Conservation (phyloP, 2,888 invertebrate species). For the Harmothoe impar region DNA sequence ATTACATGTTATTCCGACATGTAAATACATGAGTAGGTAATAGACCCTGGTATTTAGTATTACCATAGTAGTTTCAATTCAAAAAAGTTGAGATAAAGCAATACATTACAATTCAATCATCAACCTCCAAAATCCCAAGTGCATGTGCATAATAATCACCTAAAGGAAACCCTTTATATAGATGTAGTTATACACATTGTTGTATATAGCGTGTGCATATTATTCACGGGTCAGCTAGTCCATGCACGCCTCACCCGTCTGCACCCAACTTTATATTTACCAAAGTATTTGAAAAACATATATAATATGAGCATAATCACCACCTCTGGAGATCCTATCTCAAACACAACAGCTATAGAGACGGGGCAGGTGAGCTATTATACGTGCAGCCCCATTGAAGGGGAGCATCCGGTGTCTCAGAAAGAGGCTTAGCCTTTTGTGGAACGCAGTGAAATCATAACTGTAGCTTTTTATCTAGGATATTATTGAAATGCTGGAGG, state of each 20-base stretch:
- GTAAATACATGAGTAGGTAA: no score
- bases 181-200: no score
- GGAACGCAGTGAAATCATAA: neutral
- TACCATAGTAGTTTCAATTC: no score
- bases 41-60: no score
- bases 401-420: neutral
- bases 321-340: neutral
- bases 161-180: neutral
- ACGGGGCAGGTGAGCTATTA: neutral
- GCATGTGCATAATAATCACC: neutral
- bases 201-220: no score
- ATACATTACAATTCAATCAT: neutral
- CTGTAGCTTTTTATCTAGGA: no score
- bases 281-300: constrained; percentile 34
- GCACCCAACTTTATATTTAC: neutral
- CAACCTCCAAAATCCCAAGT: neutral
- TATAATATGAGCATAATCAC: constrained; percentile 6
- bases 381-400: neutral
- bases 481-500: no score
- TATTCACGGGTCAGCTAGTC: no score
- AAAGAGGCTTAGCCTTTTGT: constrained; percentile 5
- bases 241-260: neutral
- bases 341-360: neutral
- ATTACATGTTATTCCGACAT: no score
- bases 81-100: neutral